These are phyloP conservation scores for Vanessa tameamea DNA, from an alignment of 1,140 invertebrate species.

Conservation along the genomic window DNA sequence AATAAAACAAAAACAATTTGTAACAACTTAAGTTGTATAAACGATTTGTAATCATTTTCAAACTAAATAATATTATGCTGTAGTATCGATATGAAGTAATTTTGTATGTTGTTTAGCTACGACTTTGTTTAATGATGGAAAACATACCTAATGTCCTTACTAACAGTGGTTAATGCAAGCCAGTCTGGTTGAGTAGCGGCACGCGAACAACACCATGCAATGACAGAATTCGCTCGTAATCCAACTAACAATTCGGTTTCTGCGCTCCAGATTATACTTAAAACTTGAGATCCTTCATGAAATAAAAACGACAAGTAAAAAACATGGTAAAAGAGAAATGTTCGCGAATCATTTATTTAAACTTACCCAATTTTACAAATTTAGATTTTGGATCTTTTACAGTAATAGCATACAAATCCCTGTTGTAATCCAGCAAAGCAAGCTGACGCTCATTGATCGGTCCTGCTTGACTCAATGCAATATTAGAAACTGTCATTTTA, in stretches of 20 bases:
- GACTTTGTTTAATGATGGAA: not conserved
- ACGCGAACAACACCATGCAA: slow-evolving; percentile 74
- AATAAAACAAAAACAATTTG: no score
- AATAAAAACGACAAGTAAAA: not conserved
- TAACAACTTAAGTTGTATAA: no score
- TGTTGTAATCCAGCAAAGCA: slow-evolving; percentile 75
- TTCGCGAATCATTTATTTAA: not conserved
- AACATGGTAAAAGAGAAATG: not conserved
- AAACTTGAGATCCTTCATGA: slow-evolving; percentile 68
- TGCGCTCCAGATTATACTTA: slow-evolving; percentile 74
- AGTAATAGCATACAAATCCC: slow-evolving; percentile 79
- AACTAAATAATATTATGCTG: no score
- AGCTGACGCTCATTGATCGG: slow-evolving; percentile 77
- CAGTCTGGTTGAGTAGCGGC: slow-evolving; percentile 67
- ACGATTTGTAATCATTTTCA: no score
- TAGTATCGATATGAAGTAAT: no score
- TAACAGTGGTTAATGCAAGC: slow-evolving; percentile 70
- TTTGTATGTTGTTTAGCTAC: no score
- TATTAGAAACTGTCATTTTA: slow-evolving; percentile 85
- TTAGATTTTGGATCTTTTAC: slow-evolving; percentile 85
- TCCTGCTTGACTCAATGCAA: slow-evolving; percentile 91
- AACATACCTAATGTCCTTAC: slow-evolving; percentile 65
- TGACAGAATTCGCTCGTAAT: slow-evolving; percentile 65
- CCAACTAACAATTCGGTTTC: slow-evolving; percentile 73
- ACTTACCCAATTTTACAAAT: slow-evolving; percentile 88